Conservation (phyloP, 2,888 invertebrate species). For the Tuta absoluta region DNA sequence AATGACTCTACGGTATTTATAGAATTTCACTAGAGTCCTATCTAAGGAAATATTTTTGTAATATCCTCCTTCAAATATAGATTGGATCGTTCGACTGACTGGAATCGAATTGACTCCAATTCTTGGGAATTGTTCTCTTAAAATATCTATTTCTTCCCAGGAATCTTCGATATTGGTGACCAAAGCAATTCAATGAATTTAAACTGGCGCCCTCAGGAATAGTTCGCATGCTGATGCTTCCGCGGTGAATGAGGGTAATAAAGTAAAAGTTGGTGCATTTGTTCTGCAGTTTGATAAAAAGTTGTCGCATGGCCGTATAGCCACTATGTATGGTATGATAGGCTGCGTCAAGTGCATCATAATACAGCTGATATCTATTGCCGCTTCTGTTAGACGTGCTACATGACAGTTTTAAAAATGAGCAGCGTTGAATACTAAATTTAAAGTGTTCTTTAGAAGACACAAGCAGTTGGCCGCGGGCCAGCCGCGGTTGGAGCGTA, state of each 20-base stretch:
- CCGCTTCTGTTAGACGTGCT: neutral
- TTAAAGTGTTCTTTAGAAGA: neutral
- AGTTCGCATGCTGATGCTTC: conserved; percentile 14
- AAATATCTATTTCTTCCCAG: conserved; percentile 8
- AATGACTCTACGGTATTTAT: neutral
- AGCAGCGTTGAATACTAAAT: neutral
- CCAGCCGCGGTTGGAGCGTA: conserved; percentile 26
- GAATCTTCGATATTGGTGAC: conserved; percentile 14
- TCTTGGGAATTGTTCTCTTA: conserved; percentile 9
- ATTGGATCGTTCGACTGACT: neutral
- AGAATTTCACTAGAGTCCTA: neutral
- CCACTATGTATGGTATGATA: too few relatives aligned
- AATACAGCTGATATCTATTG: neutral
- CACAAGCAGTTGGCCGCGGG: conserved; percentile 17
- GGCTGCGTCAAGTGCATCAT: neutral
- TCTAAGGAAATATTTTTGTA: neutral
- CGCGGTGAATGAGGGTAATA: conserved; percentile 12
- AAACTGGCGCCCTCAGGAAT: neutral
- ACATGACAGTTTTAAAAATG: neutral
- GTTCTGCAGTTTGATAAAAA: conserved; percentile 28
- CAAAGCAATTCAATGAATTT: conserved; percentile 14
- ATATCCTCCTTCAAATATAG: neutral
- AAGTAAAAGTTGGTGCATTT: conserved; percentile 23
- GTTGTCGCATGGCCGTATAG: conserved; percentile 1
- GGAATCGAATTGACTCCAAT: neutral